Percentiles rank a stretch among this genome's conserved stretches.
phyloP scores from a whole-genome alignment of 2,113 vertebrate species.

The Indicator indicator region DNA sequence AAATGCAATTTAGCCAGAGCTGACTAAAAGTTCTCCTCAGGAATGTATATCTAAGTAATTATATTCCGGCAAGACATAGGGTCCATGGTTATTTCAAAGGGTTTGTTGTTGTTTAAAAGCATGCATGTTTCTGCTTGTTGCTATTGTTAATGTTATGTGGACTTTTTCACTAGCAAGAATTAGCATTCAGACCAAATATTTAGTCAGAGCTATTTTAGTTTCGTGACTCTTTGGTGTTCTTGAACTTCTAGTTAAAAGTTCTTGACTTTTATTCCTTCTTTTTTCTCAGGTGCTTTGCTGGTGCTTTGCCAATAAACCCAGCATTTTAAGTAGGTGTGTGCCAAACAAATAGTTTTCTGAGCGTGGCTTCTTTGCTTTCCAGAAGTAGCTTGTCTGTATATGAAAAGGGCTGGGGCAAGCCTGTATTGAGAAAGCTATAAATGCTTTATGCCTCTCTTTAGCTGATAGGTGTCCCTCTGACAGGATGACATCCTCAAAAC shows the following conservation, averaged over 20 bases:
- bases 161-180: background rate
- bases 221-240: background rate
- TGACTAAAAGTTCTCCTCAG: background rate
- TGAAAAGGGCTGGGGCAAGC: background rate
- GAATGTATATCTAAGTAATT: background rate
- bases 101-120: background rate
- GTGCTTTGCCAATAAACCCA: background rate
- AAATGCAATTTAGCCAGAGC: background rate
- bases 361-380: background rate
- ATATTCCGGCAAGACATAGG: background rate
- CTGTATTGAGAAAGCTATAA: background rate
- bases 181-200: background rate
- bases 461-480: background rate
- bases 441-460: background rate
- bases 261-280: background rate
- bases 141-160: background rate
- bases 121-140: background rate
- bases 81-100: background rate
- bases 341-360: background rate
- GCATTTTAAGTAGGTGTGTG: background rate
- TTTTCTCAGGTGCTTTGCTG: background rate
- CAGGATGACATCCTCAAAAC: background rate
- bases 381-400: background rate
- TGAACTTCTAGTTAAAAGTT: background rate
- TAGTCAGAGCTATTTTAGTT: background rate